phyloP scores from a whole-genome alignment of 2,113 vertebrate species.

The Gymnogyps californianus region DNA sequence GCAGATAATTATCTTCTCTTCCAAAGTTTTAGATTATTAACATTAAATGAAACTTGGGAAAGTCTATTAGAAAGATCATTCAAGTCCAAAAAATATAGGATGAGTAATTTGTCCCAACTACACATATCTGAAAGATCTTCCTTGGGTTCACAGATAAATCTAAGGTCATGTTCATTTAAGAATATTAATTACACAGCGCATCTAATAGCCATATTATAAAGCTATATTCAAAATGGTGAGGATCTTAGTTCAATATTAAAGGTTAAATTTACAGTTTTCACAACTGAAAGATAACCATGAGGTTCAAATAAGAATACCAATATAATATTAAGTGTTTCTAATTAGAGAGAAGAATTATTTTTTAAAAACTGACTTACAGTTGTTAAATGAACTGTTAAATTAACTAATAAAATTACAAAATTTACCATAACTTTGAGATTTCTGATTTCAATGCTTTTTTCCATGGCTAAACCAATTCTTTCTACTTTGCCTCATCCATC shows the following conservation, averaged over 20 bases:
- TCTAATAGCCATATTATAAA: not conserved
- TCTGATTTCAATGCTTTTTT: slow-evolving; percentile 22
- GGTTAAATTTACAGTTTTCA: not conserved
- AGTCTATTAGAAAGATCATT: not conserved
- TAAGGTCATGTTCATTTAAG: not conserved
- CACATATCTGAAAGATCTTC: not conserved
- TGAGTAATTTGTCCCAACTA: not conserved
- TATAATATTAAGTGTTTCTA: not conserved
- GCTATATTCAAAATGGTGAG: not conserved
- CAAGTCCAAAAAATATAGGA: not conserved
- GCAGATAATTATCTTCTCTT: not conserved
- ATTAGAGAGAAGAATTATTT: not conserved
- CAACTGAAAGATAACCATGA: not conserved
- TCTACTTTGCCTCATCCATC: slow-evolving; percentile 33
- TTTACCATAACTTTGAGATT: slow-evolving; percentile 38
- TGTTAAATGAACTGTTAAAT: slow-evolving; percentile 39
- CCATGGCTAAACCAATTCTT: slow-evolving; percentile 12
- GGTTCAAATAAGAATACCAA: not conserved
- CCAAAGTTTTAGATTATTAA: not conserved
- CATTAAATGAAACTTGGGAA: not conserved
- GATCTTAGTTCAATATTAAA: not conserved
- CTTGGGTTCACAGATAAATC: not conserved
- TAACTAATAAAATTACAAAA: slow-evolving; percentile 24
- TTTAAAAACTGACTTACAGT: not conserved
- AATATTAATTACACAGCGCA: not conserved